Conservation (phyloP, 1,140 invertebrate species). For the Lucilia cuprina region DNA sequence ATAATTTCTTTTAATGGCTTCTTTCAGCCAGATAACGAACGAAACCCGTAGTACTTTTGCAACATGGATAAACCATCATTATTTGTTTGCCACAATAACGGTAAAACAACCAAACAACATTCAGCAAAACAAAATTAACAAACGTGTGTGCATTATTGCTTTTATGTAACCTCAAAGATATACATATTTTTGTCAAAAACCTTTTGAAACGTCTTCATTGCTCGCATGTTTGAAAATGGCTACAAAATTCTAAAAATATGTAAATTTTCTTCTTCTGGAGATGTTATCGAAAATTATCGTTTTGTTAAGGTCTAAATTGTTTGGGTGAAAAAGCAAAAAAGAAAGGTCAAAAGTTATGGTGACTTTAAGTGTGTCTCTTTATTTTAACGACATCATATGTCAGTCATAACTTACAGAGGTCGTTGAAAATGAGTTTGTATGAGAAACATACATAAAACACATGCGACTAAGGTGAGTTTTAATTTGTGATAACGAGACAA, state of each 20-base stretch:
- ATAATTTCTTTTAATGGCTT: slow-evolving; percentile 3
- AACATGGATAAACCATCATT: background rate
- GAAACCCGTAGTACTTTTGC: background rate
- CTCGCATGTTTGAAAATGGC: background rate
- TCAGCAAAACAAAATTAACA: background rate
- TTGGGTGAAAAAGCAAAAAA: background rate
- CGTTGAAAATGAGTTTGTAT: too few relatives aligned
- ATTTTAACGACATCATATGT: too few relatives aligned
- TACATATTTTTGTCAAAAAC: background rate
- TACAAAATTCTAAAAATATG: background rate
- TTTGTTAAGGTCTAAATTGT: background rate
- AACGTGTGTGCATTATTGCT: background rate
- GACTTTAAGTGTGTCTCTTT: background rate
- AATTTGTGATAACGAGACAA: too few relatives aligned
- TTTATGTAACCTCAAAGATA: background rate
- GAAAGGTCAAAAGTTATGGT: background rate
- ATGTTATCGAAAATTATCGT: background rate
- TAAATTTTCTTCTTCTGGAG: background rate
- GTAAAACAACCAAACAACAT: background rate
- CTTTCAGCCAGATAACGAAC: background rate
- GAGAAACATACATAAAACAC: too few relatives aligned
- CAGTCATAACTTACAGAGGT: too few relatives aligned
- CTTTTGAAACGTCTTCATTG: background rate
- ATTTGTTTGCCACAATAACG: background rate
- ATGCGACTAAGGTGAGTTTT: too few relatives aligned